A percentile compares a stretch with the other conserved stretches of the same genome.
phyloP scores from a whole-genome alignment of 1,140 invertebrate species.

The Drosophila trapezifrons region DNA sequence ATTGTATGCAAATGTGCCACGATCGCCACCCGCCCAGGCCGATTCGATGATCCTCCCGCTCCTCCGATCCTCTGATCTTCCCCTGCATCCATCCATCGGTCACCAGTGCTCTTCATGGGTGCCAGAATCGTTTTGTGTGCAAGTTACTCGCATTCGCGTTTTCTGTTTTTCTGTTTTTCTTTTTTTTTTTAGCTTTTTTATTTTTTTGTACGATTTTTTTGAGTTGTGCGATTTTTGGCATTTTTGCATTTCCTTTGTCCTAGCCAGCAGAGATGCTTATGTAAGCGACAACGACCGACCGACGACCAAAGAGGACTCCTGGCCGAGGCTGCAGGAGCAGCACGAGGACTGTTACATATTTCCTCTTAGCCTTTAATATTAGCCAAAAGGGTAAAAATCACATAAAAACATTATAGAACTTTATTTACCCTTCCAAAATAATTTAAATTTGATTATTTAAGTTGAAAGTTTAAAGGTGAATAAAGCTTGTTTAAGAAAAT shows the following conservation, averaged over 20 bases:
- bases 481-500: no score
- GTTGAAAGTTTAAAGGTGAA: neutral
- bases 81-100: slow-evolving; percentile 17
- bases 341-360: slow-evolving; percentile 76
- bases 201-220: slow-evolving; percentile 58
- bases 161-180: slow-evolving; percentile 24
- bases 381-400: slow-evolving; percentile 45
- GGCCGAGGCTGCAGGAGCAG: slow-evolving; percentile 40
- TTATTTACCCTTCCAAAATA: neutral
- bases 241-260: slow-evolving; percentile 81
- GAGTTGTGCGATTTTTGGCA: slow-evolving; percentile 82
- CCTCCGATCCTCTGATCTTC: slow-evolving; percentile 4
- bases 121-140: slow-evolving; percentile 81
- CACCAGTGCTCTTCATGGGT: slow-evolving; percentile 70
- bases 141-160: slow-evolving; percentile 61
- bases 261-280: slow-evolving; percentile 63
- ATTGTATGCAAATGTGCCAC: slow-evolving; percentile 84
- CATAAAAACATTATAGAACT: slow-evolving; percentile 13
- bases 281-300: slow-evolving; percentile 51
- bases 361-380: slow-evolving; percentile 51
- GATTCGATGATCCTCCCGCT: slow-evolving; percentile 45
- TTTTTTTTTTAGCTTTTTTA: slow-evolving; percentile 1
- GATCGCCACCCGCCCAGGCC: slow-evolving; percentile 78
- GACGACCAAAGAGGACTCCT: slow-evolving; percentile 47
- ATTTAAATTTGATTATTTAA: neutral